These are phyloP conservation scores for Allygus modestus DNA, from an alignment of 2,888 invertebrate species.

Conservation along the genomic window DNA sequence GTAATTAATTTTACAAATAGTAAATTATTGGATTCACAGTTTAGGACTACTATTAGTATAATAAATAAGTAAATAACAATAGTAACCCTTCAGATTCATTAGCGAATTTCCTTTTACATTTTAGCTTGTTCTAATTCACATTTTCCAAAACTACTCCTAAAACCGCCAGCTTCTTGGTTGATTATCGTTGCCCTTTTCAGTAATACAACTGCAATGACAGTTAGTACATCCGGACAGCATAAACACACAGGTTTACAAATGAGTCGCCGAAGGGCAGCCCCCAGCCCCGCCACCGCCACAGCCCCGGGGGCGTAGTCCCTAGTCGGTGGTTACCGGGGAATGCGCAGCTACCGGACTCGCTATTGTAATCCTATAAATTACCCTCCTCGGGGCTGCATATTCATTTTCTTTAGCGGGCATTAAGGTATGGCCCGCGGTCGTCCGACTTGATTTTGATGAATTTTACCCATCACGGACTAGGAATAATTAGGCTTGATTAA, in stretches of 20 bases:
- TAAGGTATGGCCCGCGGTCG: slow-evolving; percentile 50
- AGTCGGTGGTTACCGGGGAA: slow-evolving; percentile 38
- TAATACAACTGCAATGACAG: too few relatives aligned
- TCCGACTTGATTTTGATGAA: slow-evolving; percentile 60
- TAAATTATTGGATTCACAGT: too few relatives aligned
- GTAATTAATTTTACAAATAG: too few relatives aligned
- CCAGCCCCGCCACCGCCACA: not conserved
- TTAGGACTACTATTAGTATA: too few relatives aligned
- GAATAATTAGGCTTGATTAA: slow-evolving; percentile 63
- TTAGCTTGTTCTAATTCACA: too few relatives aligned
- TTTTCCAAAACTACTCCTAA: too few relatives aligned
- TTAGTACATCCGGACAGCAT: not conserved
- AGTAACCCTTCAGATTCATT: too few relatives aligned
- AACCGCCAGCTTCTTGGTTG: too few relatives aligned
- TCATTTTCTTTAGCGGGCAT: slow-evolving; percentile 56
- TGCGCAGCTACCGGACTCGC: slow-evolving; percentile 53
- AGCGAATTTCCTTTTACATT: too few relatives aligned
- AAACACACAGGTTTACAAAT: not conserved
- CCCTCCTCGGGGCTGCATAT: slow-evolving; percentile 37
- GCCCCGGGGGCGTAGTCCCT: not conserved
- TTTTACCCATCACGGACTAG: slow-evolving; percentile 61
- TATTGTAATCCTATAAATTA: slow-evolving; percentile 56
- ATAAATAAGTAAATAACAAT: too few relatives aligned
- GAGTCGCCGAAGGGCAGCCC: not conserved
- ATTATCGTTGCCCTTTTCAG: too few relatives aligned